Evolutionary conservation across 2,888 invertebrate genomes (phyloP).

Genomic region (Watsonalla binaria): DNA sequence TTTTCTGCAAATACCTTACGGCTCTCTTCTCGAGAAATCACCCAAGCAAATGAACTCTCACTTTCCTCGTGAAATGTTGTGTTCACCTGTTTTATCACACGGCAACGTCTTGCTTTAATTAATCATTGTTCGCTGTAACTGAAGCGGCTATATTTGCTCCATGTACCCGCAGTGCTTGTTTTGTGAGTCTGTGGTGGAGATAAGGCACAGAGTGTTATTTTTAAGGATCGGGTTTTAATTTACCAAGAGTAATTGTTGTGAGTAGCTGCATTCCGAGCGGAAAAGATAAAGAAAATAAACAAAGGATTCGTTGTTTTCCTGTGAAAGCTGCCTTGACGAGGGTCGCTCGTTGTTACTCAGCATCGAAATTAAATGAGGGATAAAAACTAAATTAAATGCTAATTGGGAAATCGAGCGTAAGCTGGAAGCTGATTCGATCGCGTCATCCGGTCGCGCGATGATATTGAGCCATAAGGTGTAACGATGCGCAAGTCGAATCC

Average conservation of each 20-base stretch:
- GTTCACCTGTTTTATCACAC: conserved; percentile 10
- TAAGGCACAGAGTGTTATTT: conserved; percentile 51
- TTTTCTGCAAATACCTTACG: conserved; percentile 25
- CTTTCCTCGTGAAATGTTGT: neutral
- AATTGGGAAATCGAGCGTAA: conserved; percentile 59
- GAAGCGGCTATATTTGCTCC: neutral
- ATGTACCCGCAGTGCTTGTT: neutral
- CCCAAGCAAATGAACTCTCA: conserved; percentile 5
- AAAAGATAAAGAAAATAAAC: conserved; percentile 63
- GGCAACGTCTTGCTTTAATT: conserved; percentile 7
- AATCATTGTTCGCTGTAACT: conserved; percentile 6
- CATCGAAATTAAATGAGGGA: conserved; percentile 65
- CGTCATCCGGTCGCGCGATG: conserved; percentile 38
- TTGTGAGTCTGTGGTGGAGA: conserved; percentile 24
- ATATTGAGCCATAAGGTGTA: conserved; percentile 50
- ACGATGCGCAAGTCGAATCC: conserved; percentile 46
- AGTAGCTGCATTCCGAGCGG: conserved; percentile 48
- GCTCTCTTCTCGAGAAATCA: conserved; percentile 10
- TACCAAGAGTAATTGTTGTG: conserved; percentile 52
- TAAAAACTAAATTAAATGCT: conserved; percentile 72
- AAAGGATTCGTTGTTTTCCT: conserved; percentile 57
- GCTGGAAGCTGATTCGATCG: conserved; percentile 39
- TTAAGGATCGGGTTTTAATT: conserved; percentile 56
- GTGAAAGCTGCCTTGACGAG: conserved; percentile 63
- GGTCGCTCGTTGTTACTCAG: conserved; percentile 59